Evolutionary conservation across 2,888 invertebrate genomes (phyloP).

Genomic region (Nemotelus nigrinus): DNA sequence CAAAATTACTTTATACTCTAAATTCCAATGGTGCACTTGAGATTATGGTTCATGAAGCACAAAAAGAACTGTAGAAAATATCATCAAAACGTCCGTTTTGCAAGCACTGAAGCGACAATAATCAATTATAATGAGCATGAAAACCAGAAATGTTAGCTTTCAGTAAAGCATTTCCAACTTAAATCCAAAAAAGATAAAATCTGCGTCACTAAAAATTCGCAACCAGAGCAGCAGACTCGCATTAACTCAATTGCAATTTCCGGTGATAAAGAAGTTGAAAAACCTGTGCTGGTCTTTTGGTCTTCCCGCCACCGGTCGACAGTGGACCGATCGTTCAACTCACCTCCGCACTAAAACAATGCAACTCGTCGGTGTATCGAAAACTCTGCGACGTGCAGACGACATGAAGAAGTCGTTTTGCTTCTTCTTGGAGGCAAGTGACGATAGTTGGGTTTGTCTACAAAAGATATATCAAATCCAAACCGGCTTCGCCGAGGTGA

Average conservation of each 20-base stretch:
- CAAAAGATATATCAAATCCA: constrained; percentile 12
- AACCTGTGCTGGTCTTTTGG: neutral
- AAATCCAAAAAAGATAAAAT: too few relatives aligned
- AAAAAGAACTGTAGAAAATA: too few relatives aligned
- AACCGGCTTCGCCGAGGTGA: constrained; percentile 12
- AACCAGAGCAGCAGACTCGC: neutral
- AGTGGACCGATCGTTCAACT: constrained; percentile 20
- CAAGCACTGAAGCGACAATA: too few relatives aligned
- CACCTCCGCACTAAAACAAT: neutral
- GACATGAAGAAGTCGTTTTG: neutral
- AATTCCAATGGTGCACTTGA: too few relatives aligned
- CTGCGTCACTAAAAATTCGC: neutral
- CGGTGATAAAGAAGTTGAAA: constrained; percentile 34
- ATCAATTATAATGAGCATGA: too few relatives aligned
- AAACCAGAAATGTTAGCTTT: too few relatives aligned
- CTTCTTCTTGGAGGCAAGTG: constrained; percentile 6
- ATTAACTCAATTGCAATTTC: constrained; percentile 42
- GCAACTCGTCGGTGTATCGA: neutral
- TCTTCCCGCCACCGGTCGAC: neutral
- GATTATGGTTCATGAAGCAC: too few relatives aligned
- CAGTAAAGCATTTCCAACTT: too few relatives aligned
- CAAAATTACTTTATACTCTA: too few relatives aligned
- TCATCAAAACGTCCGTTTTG: too few relatives aligned
- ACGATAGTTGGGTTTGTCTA: neutral
- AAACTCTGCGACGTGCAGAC: neutral